A percentile compares a stretch with the other conserved stretches of the same genome.
Evolutionary conservation across 2,888 invertebrate species (phyloP).

Genomic region (Epiperipatus broadwayi): DNA sequence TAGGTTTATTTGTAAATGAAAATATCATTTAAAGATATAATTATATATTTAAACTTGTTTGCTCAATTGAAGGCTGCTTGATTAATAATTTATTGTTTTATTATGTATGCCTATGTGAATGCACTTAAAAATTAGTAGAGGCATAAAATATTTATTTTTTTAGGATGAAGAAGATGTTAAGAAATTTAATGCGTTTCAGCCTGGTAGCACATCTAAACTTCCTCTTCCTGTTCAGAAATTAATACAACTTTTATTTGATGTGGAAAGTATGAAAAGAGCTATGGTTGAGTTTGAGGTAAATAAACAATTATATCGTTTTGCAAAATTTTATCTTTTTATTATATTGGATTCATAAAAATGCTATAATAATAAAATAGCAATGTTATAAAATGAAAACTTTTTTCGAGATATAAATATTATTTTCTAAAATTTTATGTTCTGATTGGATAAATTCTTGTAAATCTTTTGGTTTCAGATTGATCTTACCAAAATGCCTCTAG

Average conservation of each 20-base stretch:
- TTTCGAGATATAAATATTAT: constrained; percentile 25
- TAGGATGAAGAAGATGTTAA: constrained; percentile 12
- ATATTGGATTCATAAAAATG: not conserved
- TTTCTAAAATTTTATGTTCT: not conserved
- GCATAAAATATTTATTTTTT: constrained; percentile 16
- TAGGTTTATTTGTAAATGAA: no score
- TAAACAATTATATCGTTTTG: constrained; percentile 9
- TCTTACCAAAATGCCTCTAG: constrained; percentile 91
- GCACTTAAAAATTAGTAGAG: not conserved
- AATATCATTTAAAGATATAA: no score
- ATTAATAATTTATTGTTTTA: no score
- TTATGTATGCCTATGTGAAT: no score
- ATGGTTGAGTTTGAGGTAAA: constrained; percentile 75
- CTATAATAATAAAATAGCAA: not conserved
- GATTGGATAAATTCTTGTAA: constrained; percentile 1
- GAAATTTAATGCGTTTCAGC: constrained; percentile 10
- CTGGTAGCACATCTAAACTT: constrained; percentile 41
- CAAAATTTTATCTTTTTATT: not conserved
- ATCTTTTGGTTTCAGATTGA: constrained; percentile 40
- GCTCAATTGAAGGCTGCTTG: no score
- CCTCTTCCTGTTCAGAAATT: constrained; percentile 57
- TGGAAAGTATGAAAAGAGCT: constrained; percentile 71
- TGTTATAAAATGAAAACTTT: constrained; percentile 14
- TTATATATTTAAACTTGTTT: no score
- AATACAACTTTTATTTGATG: constrained; percentile 68